These are phyloP conservation scores for Salmo trutta DNA, from an alignment of 2,797 vertebrate genomes.

Conservation along the genomic window DNA sequence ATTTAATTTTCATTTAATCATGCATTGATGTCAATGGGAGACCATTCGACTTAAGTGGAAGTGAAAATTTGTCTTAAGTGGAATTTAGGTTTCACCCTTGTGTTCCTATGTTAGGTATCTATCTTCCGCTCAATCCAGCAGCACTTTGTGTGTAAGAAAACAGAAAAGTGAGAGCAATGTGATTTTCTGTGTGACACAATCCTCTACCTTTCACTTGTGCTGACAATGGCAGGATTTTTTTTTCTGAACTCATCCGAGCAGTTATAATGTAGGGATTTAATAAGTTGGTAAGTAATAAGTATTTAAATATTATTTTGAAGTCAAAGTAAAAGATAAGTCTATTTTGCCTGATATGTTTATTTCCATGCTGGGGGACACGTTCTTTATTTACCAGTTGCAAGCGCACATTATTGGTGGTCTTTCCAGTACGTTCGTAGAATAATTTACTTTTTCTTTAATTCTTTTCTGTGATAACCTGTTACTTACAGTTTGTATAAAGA, in stretches of 20 bases:
- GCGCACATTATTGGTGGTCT: slow-evolving; percentile 44
- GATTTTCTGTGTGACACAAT: slow-evolving; percentile 57
- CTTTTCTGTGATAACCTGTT: slow-evolving; percentile 54
- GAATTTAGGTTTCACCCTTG: slow-evolving; percentile 3
- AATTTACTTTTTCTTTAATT: slow-evolving; percentile 44
- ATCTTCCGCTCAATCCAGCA: slow-evolving; percentile 54
- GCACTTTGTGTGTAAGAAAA: slow-evolving; percentile 57
- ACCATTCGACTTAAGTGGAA: not conserved
- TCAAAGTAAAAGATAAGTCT: slow-evolving; percentile 25
- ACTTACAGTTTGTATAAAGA: slow-evolving; percentile 12
- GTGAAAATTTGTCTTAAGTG: not conserved
- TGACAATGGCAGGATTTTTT: slow-evolving; percentile 50
- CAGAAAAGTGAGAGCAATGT: slow-evolving; percentile 61
- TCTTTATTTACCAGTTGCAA: slow-evolving; percentile 47
- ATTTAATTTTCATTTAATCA: not conserved
- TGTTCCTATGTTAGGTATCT: slow-evolving; percentile 51
- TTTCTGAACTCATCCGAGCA: slow-evolving; percentile 51
- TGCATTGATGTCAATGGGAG: not conserved
- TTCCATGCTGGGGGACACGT: slow-evolving; percentile 39
- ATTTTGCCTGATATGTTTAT: slow-evolving; percentile 54
- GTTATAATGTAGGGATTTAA: slow-evolving; percentile 40
- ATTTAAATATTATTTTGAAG: slow-evolving; percentile 54
- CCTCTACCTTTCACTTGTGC: slow-evolving; percentile 50
- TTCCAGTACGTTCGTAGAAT: slow-evolving; percentile 44
- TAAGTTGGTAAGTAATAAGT: slow-evolving; percentile 33